Evolutionary conservation across 2,113 vertebrate species (phyloP).

Genomic region (Antigone vipio): DNA sequence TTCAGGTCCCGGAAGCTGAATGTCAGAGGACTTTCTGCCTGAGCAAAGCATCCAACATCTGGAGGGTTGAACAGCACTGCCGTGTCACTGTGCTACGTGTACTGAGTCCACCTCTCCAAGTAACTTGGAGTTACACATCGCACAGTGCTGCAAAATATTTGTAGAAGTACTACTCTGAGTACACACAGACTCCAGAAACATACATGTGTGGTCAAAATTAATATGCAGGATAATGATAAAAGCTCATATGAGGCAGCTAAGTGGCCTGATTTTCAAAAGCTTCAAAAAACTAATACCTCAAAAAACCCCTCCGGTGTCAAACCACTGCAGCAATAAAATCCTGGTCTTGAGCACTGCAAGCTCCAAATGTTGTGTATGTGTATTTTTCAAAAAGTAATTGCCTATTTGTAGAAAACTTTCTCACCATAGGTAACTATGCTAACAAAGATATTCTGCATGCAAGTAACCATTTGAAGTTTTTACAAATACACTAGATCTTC

Average conservation of each 20-base stretch:
- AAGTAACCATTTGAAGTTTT: neutral
- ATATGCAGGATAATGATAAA: neutral
- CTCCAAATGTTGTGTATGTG: neutral
- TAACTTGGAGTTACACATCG: neutral
- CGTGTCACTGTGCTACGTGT: fast-evolving
- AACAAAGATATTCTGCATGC: neutral
- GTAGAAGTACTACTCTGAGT: neutral
- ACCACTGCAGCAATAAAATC: neutral
- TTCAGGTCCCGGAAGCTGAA: neutral
- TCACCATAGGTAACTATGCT: neutral
- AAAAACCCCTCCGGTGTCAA: neutral
- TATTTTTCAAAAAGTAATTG: neutral
- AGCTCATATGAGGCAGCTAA: neutral
- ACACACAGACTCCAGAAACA: neutral
- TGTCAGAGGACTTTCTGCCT: neutral
- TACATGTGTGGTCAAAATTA: neutral
- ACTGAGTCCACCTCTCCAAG: neutral
- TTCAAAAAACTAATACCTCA: neutral
- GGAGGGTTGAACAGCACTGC: neutral
- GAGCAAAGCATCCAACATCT: neutral
- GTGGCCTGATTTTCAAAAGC: neutral
- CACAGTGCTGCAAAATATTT: neutral
- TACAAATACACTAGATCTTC: neutral
- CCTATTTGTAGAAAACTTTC: neutral
- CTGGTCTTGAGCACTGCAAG: neutral